These are phyloP conservation scores for Graptemys geographica DNA, from an alignment of 2,797 vertebrate species.

Conservation along the genomic window DNA sequence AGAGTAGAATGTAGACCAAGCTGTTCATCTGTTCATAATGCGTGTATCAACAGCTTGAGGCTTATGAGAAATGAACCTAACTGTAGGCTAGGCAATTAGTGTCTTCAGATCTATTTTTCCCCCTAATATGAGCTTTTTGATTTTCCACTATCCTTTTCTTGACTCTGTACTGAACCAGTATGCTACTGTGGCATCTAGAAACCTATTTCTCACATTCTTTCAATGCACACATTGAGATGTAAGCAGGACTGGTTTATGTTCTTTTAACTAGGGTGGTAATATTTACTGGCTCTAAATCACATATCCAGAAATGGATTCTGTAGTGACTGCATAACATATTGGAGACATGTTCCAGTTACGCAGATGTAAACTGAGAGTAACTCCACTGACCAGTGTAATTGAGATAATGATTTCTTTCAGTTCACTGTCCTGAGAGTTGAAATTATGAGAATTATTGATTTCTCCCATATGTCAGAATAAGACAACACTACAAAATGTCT, in stretches of 20 bases:
- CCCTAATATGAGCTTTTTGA: neutral
- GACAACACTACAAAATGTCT: neutral
- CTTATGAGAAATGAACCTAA: neutral
- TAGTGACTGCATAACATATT: neutral
- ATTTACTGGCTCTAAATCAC: neutral
- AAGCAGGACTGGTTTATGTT: neutral
- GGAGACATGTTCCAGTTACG: neutral
- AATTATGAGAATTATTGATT: neutral
- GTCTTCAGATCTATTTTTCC: neutral
- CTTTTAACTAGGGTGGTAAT: neutral
- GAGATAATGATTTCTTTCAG: neutral
- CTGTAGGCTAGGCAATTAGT: conserved; percentile 9
- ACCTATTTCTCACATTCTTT: neutral
- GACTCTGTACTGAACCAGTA: neutral
- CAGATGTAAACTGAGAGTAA: neutral
- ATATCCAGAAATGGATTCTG: neutral
- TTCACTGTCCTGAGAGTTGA: neutral
- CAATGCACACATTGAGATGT: neutral
- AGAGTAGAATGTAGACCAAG: neutral
- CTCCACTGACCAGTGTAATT: neutral
- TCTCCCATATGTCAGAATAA: neutral
- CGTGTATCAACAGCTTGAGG: conserved; percentile 20
- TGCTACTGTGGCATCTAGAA: neutral
- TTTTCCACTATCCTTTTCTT: neutral
- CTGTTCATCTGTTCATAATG: conserved; percentile 17